These are phyloP conservation scores for Macaca nemestrina DNA, from an alignment of 2,113 vertebrate genomes.

Conservation along the genomic window DNA sequence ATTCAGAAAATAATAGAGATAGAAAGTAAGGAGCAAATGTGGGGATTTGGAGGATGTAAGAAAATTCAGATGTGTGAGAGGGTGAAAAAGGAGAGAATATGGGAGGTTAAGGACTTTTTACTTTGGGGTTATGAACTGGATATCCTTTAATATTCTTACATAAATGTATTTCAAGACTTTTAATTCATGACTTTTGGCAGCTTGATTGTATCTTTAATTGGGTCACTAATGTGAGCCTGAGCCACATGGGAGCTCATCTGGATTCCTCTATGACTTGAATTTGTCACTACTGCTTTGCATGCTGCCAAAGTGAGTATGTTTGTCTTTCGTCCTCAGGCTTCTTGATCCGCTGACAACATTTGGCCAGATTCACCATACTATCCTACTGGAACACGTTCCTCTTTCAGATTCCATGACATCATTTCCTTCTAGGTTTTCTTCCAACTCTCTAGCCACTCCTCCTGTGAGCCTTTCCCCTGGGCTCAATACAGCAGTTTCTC, in stretches of 20 bases:
- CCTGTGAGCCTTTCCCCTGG: not conserved
- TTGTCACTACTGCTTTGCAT: not conserved
- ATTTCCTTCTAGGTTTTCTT: not conserved
- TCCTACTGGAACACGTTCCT: not conserved
- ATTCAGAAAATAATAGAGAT: not conserved
- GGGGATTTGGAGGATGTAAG: not conserved
- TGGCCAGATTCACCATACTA: not conserved
- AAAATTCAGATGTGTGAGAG: not conserved
- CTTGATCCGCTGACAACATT: not conserved
- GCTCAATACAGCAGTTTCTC: accelerated
- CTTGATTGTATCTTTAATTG: not conserved
- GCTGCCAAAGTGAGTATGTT: not conserved
- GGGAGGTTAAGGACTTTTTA: not conserved
- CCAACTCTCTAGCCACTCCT: not conserved
- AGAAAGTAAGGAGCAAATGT: not conserved
- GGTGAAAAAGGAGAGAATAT: not conserved
- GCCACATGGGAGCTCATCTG: not conserved
- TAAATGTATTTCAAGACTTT: not conserved
- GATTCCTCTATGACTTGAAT: not conserved
- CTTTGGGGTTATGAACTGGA: not conserved
- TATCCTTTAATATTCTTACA: not conserved
- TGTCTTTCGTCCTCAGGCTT: not conserved
- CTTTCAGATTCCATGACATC: not conserved
- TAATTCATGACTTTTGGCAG: not conserved
- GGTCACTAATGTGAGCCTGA: not conserved